phyloP scores from a whole-genome alignment of 2,113 vertebrate genomes.

The Lepisosteus oculatus region DNA sequence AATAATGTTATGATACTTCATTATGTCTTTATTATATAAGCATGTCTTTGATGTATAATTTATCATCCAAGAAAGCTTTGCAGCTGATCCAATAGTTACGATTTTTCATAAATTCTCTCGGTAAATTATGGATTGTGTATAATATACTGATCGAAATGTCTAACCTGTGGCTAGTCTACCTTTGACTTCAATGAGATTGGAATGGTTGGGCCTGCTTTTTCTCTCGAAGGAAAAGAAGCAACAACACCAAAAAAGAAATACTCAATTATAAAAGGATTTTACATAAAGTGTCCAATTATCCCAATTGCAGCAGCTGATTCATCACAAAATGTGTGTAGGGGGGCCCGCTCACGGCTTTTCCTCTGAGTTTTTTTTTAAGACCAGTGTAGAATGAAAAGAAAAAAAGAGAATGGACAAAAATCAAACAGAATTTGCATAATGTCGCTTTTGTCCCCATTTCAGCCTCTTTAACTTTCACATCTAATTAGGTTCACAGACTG shows the following conservation, averaged over 20 bases:
- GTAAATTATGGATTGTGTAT: too few species aligned
- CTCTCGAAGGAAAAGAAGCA: slow-evolving; percentile 11
- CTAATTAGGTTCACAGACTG: slow-evolving; percentile 65
- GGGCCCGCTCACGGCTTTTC: slow-evolving; percentile 19
- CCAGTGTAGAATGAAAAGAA: slow-evolving; percentile 22
- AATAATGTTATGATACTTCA: too few species aligned
- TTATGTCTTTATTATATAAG: too few species aligned
- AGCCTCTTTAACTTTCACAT: slow-evolving; percentile 55
- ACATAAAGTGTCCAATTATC: slow-evolving; percentile 48
- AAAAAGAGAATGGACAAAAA: slow-evolving; percentile 45
- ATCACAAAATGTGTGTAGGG: slow-evolving; percentile 30
- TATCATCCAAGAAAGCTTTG: too few species aligned
- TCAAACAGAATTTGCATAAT: slow-evolving; percentile 65
- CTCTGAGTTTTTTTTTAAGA: slow-evolving; percentile 20
- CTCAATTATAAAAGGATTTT: slow-evolving; percentile 46
- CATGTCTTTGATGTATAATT: too few species aligned
- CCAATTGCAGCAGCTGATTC: slow-evolving; percentile 42
- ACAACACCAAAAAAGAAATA: neutral
- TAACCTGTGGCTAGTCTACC: neutral
- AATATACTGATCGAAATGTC: too few species aligned
- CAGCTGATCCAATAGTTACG: too few species aligned
- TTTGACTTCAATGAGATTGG: slow-evolving; percentile 1
- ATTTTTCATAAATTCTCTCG: too few species aligned
- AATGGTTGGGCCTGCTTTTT: neutral
- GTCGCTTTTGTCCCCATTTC: slow-evolving; percentile 57